These are phyloP conservation scores for Cichlasoma orientale DNA, from an alignment of 2,797 vertebrate genomes.

Conservation along the genomic window DNA sequence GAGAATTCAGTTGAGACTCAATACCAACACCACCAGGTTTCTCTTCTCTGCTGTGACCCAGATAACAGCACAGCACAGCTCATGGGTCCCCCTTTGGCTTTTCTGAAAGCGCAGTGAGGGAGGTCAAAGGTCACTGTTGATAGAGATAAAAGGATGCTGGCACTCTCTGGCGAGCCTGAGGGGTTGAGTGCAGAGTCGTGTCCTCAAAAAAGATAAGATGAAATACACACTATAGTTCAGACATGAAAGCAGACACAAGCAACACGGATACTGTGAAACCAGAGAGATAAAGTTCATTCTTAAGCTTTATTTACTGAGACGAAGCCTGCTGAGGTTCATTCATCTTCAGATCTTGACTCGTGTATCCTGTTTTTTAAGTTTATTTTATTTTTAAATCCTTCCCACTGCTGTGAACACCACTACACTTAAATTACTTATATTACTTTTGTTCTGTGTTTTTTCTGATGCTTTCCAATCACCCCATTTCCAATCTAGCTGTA, in stretches of 20 bases:
- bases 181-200: not conserved
- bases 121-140: slow-evolving; percentile 42
- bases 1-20: not conserved
- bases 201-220: slow-evolving; percentile 20
- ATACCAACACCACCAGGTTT: not conserved
- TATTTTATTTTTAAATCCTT: not conserved
- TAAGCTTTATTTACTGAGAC: not conserved
- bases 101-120: not conserved
- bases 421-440: no score
- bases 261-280: not conserved
- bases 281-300: not conserved
- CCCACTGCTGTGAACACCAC: not conserved
- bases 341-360: not conserved
- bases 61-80: slow-evolving; percentile 9
- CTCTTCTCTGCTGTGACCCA: slow-evolving; percentile 15
- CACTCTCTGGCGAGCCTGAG: not conserved
- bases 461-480: not conserved
- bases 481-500: not conserved
- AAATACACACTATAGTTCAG: not conserved
- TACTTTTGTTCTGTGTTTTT: not conserved
- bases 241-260: not conserved
- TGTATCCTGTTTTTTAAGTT: not conserved
- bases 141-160: slow-evolving; percentile 1
- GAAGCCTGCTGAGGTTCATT: not conserved
- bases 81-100: not conserved